Evolutionary conservation across 1,140 invertebrate genomes (phyloP), one percentile per base, ranked within the genome.

Genomic region (Aradophagus sp.): DNA sequence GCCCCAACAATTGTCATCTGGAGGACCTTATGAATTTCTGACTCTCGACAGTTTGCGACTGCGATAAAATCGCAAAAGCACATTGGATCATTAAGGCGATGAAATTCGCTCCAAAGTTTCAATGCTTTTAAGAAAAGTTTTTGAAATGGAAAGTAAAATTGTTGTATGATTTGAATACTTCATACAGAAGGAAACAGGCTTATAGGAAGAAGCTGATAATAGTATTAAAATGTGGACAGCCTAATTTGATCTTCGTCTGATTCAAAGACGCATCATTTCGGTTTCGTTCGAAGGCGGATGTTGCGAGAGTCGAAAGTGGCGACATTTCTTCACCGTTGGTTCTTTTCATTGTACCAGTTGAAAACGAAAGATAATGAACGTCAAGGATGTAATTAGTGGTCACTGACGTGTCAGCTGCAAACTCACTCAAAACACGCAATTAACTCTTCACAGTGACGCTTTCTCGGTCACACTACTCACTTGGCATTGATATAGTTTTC

Each of bases 381-480:
- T 63, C 53, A 52, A 53, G 59, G 59, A 63, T 53, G 48, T 47
- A 63, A 63, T 63, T 63, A 63, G 47, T 53, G 48, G 3, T 63
- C 39, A 63, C 45, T 10, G 17, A 53, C 59, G 48, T 44, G 59
- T 45, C 41, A 36, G 23, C n/a, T 36, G 38, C 38, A 53, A 39
- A 53, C 47, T 50, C 38, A 63, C 38, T 63, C 19, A 13, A 13
- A 19, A 17, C 29, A 3, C 12, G 16, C 23, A 63, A 53, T 63
- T 63, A 53, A 34, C 11, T 11, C 14, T 29, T 44, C 8, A 15
- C 20, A 14, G 70, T 61, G 75, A 76, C 72, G 80, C 77, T 82
- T 74, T n/a, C n/a, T 77, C 77, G 70, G 80, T 82, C 81, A 81
- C 78, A 79, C 79, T 62, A 8, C 38, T 41, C 65, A 52, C 44